These are phyloP conservation scores for Lasioglossum albipes DNA, from an alignment of 1,140 invertebrate genomes.

Conservation along the genomic window DNA sequence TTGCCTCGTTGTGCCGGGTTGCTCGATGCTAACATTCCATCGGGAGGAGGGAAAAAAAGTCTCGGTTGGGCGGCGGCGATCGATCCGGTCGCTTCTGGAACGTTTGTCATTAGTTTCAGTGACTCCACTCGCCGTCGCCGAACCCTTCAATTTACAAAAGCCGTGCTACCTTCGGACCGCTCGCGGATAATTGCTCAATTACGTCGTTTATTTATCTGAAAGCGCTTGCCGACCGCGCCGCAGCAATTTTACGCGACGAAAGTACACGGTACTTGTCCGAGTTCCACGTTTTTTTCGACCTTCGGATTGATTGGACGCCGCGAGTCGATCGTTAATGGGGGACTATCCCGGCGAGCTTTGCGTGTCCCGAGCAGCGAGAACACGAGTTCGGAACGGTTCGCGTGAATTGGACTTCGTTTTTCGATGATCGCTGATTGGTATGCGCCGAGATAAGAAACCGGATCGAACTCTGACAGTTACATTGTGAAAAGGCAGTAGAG, in stretches of 20 bases:
- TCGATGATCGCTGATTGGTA: too few relatives aligned
- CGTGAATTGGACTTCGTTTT: neutral
- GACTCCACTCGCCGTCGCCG: conserved; percentile 44
- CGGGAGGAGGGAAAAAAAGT: neutral
- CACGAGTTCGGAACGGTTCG: neutral
- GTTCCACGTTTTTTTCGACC: neutral
- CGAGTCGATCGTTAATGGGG: neutral
- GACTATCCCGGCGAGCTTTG: too few relatives aligned
- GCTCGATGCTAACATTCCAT: neutral
- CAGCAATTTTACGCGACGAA: conserved; percentile 31
- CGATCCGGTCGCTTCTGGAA: conserved; percentile 24
- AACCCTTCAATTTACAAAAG: conserved; percentile 48
- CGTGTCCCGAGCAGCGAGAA: neutral
- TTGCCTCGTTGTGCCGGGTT: conserved; percentile 21
- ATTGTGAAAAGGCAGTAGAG: too few relatives aligned
- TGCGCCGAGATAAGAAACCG: too few relatives aligned
- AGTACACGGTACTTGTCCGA: neutral
- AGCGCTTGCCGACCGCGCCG: neutral
- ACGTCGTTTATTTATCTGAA: conserved; percentile 62
- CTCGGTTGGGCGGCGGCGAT: conserved; percentile 16
- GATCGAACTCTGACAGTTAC: too few relatives aligned
- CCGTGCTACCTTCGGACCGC: conserved; percentile 17
- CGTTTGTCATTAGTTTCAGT: conserved; percentile 55
- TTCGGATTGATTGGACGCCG: conserved; percentile 12
- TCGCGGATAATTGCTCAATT: conserved; percentile 68